phyloP scores from a whole-genome alignment of 2,797 vertebrate species.

The Gymnocypris eckloni region DNA sequence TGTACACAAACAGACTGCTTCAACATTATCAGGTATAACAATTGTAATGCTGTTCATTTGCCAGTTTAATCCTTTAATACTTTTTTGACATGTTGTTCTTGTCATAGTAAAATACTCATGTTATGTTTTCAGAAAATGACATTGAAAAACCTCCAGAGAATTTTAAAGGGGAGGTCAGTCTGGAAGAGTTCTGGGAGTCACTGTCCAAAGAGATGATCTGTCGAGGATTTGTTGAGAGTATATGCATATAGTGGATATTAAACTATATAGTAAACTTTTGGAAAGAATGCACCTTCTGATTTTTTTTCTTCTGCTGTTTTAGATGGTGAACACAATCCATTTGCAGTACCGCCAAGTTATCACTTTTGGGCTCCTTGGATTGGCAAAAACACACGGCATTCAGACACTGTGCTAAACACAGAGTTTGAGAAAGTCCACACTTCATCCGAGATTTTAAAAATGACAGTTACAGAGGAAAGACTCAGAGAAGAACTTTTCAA shows the following conservation, averaged over 20 bases:
- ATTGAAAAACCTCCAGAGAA: conserved; percentile 33
- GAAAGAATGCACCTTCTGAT: neutral
- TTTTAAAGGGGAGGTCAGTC: conserved; percentile 40
- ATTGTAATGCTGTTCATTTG: neutral
- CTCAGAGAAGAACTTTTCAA: neutral
- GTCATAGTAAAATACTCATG: neutral
- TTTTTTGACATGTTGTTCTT: neutral
- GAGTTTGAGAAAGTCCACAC: conserved; percentile 3
- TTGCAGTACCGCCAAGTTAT: neutral
- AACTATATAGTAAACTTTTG: neutral
- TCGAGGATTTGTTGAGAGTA: conserved; percentile 40
- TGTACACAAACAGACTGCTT: conserved; percentile 22
- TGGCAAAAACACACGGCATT: neutral
- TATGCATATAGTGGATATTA: neutral
- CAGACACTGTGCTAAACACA: conserved; percentile 17
- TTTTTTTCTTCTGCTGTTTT: neutral
- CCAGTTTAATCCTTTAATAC: neutral
- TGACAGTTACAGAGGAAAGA: neutral
- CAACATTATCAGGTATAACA: conserved; percentile 14
- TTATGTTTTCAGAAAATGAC: conserved; percentile 26
- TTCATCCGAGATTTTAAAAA: neutral
- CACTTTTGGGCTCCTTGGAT: conserved; percentile 28
- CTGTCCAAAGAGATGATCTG: conserved; percentile 30
- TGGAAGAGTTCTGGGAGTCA: conserved; percentile 40
- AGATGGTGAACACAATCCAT: conserved; percentile 3